Base-by-base conservation (phyloP, 2,888 invertebrate species). In the Branchipolynoe longqiensis region DNA sequence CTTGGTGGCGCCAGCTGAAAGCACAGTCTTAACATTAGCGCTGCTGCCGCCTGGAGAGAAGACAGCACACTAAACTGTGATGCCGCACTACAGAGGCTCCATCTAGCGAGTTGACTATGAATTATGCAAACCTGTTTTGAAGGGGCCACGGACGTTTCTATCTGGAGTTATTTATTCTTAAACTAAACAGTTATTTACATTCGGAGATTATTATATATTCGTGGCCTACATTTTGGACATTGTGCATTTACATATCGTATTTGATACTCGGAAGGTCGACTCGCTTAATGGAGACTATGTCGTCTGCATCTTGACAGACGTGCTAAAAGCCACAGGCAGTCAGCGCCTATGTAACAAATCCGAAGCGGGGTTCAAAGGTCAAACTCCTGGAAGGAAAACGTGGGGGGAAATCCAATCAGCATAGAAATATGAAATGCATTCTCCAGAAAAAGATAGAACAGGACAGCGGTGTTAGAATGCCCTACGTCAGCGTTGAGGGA, bases 1-100 rank as follows among this genome's bases (percentile, higher is more conserved):
- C 93, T 93, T 88, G 91, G 91, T 3, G 92, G 89, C 28, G 93
- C 91, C 85, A 93, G 88, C 93, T 93, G 89, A 38, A 88, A 87
- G 8, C 18, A 62, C 54, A 83, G 14, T 62, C 69, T 1, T 18
- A 22, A 25, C 41, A 40, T 41, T 25, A 36, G n/a, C 69, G n/a
- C n/a, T 36, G 25, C 8, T 31, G 69, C 69, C 38, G 22, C 69
- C 69, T 69, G 38, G 69, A 36, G 36, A 38, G 4, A 69, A 69
- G 2, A 69, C 36, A 18, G 38, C 14, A 38, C 14, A 69, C 36
- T 69, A 48, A 48, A 69, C 62, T 62, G 69, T 38, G 3, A 69
- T 38, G 28, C 25, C 22, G 38, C 38, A 38, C 69, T n/a, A 69
- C 69, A 69, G 36, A 69, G 69, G 69, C 69, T 69, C 69, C 69